Evolutionary conservation across 2,888 invertebrate species (phyloP).

Genomic region (Zelleria hepariella): DNA sequence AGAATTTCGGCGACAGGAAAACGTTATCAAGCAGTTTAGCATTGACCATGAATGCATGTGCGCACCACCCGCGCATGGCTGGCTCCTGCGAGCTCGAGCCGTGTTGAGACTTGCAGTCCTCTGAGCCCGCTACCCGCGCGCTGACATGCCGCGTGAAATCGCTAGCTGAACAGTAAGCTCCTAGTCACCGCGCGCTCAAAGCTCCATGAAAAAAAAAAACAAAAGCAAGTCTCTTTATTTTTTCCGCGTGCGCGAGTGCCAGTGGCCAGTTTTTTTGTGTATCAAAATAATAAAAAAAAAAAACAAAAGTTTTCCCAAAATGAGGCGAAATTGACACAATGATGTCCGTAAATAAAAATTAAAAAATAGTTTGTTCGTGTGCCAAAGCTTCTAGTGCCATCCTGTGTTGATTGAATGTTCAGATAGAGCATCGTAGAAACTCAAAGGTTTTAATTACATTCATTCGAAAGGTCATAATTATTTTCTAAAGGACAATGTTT

Average conservation of each 20-base stretch:
- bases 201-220: constrained; percentile 8
- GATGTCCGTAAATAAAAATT: constrained; percentile 54
- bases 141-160: constrained; percentile 44
- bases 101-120: constrained; percentile 32
- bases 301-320: neutral
- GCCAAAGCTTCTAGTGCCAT: constrained; percentile 48
- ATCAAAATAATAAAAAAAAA: neutral
- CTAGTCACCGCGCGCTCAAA: constrained; percentile 22
- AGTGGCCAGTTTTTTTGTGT: neutral
- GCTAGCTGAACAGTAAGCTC: constrained; percentile 5
- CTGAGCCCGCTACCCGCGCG: constrained; percentile 42
- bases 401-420: constrained; percentile 39
- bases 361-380: constrained; percentile 23
- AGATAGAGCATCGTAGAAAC: neutral
- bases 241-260: constrained; percentile 37
- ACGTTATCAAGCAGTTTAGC: constrained; percentile 23
- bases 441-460: neutral
- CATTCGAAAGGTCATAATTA: neutral
- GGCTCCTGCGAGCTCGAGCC: constrained; percentile 14
- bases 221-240: constrained; percentile 5
- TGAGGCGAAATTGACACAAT: constrained; percentile 22
- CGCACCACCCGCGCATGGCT: constrained; percentile 24
- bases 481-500: neutral
- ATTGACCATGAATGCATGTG: constrained; percentile 41
- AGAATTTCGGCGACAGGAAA: constrained; percentile 27